Evolutionary conservation across 92 coral and sea anemone species (phyloP).

Genomic region (Zoanthus sansibaricus): DNA sequence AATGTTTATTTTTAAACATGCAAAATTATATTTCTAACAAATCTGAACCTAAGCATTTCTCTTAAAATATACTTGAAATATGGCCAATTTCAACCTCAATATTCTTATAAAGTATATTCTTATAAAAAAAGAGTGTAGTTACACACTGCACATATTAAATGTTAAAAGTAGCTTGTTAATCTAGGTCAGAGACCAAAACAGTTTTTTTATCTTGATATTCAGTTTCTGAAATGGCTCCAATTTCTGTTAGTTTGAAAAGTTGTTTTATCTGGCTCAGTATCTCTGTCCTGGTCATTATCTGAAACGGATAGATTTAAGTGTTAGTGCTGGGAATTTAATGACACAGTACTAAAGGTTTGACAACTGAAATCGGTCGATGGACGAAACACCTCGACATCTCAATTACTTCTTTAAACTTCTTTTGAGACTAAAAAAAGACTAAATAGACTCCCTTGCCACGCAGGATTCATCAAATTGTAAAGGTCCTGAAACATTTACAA

Average conservation of each 20-base stretch:
- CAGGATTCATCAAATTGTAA: not conserved
- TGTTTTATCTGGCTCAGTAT: slow-evolving; percentile 9
- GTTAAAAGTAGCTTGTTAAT: not conserved
- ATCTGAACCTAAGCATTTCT: too few species aligned
- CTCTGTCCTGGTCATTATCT: slow-evolving; percentile 26
- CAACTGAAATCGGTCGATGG: not conserved
- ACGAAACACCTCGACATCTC: not conserved
- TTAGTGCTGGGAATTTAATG: slow-evolving; percentile 2
- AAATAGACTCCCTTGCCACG: not conserved
- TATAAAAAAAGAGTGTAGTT: not conserved
- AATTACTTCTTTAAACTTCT: not conserved
- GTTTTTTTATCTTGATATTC: slow-evolving; percentile 17
- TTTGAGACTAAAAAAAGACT: not conserved
- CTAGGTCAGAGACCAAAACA: not conserved
- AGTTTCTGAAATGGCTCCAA: slow-evolving; percentile 16
- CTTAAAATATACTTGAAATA: too few species aligned
- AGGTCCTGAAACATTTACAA: slow-evolving; percentile 10
- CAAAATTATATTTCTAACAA: too few species aligned
- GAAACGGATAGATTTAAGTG: slow-evolving; percentile 5
- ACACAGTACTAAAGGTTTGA: slow-evolving; percentile 1
- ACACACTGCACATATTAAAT: not conserved
- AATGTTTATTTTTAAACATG: too few species aligned
- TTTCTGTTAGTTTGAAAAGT: slow-evolving; percentile 9
- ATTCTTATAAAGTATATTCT: too few species aligned
- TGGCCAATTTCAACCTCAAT: too few species aligned